phyloP scores from a whole-genome alignment of 37 sponge, comb jelly and placozoan species.

The Cladorhizidae sp. region DNA sequence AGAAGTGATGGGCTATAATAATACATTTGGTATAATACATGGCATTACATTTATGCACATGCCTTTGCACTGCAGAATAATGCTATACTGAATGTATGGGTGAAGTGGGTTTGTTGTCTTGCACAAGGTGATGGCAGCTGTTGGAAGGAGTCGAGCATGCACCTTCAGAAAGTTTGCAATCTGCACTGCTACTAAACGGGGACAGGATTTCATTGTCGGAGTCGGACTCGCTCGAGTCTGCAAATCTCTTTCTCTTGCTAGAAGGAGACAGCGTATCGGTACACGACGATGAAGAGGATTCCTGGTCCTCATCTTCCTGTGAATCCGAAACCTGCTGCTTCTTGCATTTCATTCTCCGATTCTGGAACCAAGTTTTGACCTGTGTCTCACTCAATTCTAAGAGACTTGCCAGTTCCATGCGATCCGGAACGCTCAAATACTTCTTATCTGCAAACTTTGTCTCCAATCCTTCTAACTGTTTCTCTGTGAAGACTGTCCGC shows the following conservation, averaged over 20 bases:
- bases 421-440: slow-evolving; percentile 92
- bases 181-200: neutral
- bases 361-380: slow-evolving; percentile 98
- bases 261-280: slow-evolving; percentile 8
- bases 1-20: no score
- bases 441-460: slow-evolving; percentile 90
- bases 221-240: slow-evolving; percentile 25
- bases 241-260: slow-evolving; percentile 16
- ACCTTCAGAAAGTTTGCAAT: neutral
- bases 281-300: neutral
- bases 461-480: slow-evolving; percentile 93
- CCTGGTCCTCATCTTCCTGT: neutral
- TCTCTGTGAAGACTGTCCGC: slow-evolving; percentile 92
- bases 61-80: no score
- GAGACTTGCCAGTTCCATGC: slow-evolving; percentile 84
- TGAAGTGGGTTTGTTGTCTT: neutral
- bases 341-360: slow-evolving; percentile 95
- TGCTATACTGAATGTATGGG: neutral
- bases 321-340: slow-evolving; percentile 61
- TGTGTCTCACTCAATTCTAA: slow-evolving; percentile 94
- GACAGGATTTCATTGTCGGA: slow-evolving; percentile 3
- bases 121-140: neutral
- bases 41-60: no score
- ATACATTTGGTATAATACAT: no score
- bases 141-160: neutral